phyloP scores from a whole-genome alignment of 2,113 vertebrate genomes.

The Odocoileus hemionus region DNA sequence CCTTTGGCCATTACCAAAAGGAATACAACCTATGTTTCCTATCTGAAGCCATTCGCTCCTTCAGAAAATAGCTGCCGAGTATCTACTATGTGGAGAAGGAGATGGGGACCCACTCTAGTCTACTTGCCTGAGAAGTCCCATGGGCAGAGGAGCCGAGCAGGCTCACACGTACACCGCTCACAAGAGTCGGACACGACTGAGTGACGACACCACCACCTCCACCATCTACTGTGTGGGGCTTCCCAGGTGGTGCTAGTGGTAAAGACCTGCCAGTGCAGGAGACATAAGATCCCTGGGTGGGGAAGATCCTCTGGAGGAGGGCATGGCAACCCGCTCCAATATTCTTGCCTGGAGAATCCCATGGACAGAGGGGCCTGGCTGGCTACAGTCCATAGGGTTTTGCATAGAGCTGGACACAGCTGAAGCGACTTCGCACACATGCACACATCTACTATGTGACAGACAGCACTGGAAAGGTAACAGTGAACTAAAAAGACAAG shows the following conservation, averaged over 20 bases:
- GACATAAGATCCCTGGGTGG: neutral
- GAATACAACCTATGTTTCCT: neutral
- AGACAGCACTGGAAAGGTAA: neutral
- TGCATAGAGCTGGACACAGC: neutral
- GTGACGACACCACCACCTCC: neutral
- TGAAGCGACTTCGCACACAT: neutral
- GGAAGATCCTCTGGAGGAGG: neutral
- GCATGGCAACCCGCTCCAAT: neutral
- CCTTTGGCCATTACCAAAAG: neutral
- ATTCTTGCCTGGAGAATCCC: neutral
- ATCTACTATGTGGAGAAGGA: neutral
- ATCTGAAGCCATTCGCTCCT: neutral
- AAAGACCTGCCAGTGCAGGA: neutral
- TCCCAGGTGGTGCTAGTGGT: neutral
- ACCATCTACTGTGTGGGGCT: neutral
- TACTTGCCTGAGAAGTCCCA: neutral
- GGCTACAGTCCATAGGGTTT: neutral
- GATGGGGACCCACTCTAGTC: neutral
- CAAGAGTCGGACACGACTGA: neutral
- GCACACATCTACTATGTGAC: neutral
- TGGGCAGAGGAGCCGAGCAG: neutral
- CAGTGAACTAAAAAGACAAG: neutral
- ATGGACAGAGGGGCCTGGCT: neutral
- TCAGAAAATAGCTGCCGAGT: neutral
- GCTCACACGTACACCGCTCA: neutral